A percentile compares a stretch with the other conserved stretches of the same genome.
Conservation (phyloP, 2,113 vertebrate species). For the Baryphthengus martii region DNA sequence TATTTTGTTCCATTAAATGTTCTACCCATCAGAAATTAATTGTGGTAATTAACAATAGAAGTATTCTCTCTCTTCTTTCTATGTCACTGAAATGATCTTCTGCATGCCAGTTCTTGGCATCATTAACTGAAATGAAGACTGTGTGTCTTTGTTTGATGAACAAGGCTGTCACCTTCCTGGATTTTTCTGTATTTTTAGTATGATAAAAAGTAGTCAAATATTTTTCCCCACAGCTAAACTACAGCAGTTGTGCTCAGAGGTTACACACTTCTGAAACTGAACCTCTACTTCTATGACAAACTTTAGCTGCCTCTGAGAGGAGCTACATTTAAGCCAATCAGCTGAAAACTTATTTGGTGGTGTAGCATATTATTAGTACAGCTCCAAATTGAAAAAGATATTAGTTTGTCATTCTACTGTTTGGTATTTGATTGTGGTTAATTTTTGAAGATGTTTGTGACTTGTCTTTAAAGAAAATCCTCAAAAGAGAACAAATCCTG, state of each 20-base stretch:
- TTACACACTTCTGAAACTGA: background rate
- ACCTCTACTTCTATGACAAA: background rate
- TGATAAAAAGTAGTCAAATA: background rate
- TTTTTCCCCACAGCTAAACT: background rate
- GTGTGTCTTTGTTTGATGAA: background rate
- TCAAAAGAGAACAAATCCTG: background rate
- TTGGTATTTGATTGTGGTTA: background rate
- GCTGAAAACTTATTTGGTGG: background rate
- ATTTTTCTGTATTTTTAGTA: background rate
- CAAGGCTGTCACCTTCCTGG: slow-evolving; percentile 21
- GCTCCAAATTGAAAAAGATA: background rate
- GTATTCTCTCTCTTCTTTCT: slow-evolving; percentile 22
- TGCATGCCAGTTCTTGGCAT: slow-evolving; percentile 11
- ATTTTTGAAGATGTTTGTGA: background rate
- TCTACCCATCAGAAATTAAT: slow-evolving; percentile 59
- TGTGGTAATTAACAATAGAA: slow-evolving; percentile 49
- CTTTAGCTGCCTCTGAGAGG: background rate
- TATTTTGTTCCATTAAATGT: slow-evolving; percentile 55
- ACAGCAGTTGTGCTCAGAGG: background rate
- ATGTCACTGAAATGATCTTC: slow-evolving; percentile 27
- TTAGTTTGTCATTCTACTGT: background rate
- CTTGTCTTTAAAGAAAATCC: background rate
- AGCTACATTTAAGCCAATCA: background rate
- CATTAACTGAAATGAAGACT: background rate
- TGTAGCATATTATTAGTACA: background rate